Conservation (phyloP, 2,113 vertebrate genomes). For the Hypocryptadius cinnamomeus region DNA sequence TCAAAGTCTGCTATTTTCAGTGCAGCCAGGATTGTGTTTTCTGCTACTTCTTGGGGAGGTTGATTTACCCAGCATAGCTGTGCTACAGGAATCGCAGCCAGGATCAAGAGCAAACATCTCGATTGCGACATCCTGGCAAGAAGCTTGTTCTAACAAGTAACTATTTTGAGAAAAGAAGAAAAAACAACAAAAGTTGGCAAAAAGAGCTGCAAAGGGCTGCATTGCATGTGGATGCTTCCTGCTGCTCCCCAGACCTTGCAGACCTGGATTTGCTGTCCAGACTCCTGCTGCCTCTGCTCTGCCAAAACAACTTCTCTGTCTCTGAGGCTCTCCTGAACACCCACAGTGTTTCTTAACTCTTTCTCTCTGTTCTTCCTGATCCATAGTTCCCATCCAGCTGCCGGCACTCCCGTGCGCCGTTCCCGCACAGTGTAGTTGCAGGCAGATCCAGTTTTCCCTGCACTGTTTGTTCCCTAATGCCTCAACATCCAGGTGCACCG, state of each 20-base stretch:
- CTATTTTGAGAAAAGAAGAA: conserved; percentile 24
- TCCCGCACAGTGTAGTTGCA: fast-evolving
- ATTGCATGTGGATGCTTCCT: neutral
- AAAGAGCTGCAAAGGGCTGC: neutral
- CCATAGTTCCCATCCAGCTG: neutral
- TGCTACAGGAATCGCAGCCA: conserved; percentile 8
- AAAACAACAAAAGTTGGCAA: neutral
- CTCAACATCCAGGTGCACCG: fast-evolving
- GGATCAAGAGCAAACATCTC: conserved; percentile 20
- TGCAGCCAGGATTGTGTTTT: neutral
- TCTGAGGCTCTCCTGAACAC: neutral
- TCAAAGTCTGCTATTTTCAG: conserved; percentile 20
- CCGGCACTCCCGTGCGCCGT: fast-evolving
- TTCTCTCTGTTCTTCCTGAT: neutral
- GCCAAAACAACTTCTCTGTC: neutral
- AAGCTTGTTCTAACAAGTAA: conserved; percentile 31
- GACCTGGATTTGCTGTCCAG: neutral
- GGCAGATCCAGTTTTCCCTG: neutral
- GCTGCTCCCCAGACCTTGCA: neutral
- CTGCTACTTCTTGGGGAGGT: neutral
- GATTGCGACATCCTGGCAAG: conserved; percentile 30
- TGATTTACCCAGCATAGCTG: neutral
- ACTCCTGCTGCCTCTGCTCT: neutral
- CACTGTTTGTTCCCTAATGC: neutral
- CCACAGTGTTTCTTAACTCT: neutral